Evolutionary conservation across 1,140 invertebrate species (phyloP).

Genomic region (Halesus radiatus): DNA sequence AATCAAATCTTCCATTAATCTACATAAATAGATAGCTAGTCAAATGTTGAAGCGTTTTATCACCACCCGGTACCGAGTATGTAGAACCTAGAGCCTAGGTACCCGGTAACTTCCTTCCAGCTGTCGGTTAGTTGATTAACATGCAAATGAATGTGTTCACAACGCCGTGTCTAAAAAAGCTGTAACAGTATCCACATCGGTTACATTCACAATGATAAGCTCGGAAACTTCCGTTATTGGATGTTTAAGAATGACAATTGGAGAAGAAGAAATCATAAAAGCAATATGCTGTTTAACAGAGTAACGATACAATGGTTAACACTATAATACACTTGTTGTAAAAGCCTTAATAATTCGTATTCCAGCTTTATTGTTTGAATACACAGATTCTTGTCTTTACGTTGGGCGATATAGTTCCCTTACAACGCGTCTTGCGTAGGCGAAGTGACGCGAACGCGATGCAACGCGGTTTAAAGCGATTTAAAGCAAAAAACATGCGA

Average conservation of each 20-base stretch:
- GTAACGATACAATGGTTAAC: too few relatives aligned
- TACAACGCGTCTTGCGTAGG: too few relatives aligned
- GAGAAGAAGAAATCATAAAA: not conserved
- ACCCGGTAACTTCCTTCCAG: not conserved
- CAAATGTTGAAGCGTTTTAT: not conserved
- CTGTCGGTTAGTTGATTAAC: not conserved
- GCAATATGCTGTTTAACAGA: not conserved
- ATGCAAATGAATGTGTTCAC: slow-evolving; percentile 1
- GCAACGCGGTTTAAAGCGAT: too few relatives aligned
- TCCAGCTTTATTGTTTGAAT: too few relatives aligned
- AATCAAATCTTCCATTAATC: too few relatives aligned
- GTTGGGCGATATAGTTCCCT: too few relatives aligned
- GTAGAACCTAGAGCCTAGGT: not conserved
- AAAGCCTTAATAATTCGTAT: too few relatives aligned
- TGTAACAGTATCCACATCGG: not conserved
- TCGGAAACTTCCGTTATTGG: not conserved
- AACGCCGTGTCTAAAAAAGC: not conserved
- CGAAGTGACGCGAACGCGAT: too few relatives aligned
- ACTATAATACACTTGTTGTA: too few relatives aligned
- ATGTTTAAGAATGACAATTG: not conserved
- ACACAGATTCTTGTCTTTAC: too few relatives aligned
- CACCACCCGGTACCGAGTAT: not conserved
- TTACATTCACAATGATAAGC: not conserved
- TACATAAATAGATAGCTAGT: too few relatives aligned
- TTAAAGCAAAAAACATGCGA: too few relatives aligned